phyloP scores from a whole-genome alignment of 2,113 vertebrate genomes.

The Oenanthe melanoleuca region DNA sequence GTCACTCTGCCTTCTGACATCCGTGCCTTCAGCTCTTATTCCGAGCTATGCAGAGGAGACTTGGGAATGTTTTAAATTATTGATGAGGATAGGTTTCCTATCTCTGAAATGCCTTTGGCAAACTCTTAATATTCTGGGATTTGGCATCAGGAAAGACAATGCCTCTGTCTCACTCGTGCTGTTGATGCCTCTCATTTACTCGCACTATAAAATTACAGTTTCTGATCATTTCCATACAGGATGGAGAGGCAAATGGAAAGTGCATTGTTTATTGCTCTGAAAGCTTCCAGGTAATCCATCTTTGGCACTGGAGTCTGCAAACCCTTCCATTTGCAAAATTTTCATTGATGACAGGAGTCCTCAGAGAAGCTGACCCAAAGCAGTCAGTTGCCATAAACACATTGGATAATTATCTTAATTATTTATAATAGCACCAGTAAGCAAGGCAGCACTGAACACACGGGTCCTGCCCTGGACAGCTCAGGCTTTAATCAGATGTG shows the following conservation, averaged over 20 bases:
- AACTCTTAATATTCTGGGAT: constrained; percentile 70
- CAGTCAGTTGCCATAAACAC: constrained; percentile 49
- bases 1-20: constrained; percentile 63
- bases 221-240: constrained; percentile 36
- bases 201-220: neutral
- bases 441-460: constrained; percentile 2
- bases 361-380: constrained; percentile 35
- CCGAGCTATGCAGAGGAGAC: constrained; percentile 28
- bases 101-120: constrained; percentile 66
- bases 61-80: constrained; percentile 68
- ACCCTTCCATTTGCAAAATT: constrained; percentile 43
- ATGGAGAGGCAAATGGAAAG: constrained; percentile 21
- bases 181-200: constrained; percentile 30
- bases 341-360: constrained; percentile 41
- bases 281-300: constrained; percentile 53
- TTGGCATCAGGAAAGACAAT: constrained; percentile 49
- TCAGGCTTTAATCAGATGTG: constrained; percentile 18
- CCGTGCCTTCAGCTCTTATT: constrained; percentile 63
- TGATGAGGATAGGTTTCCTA: constrained; percentile 68
- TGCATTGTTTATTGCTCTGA: constrained; percentile 36
- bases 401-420: constrained; percentile 61
- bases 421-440: constrained; percentile 61
- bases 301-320: neutral
- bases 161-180: neutral
- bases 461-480: constrained; percentile 24